Conservation (phyloP, 2,113 vertebrate species). For the Copsychus sechellarum region DNA sequence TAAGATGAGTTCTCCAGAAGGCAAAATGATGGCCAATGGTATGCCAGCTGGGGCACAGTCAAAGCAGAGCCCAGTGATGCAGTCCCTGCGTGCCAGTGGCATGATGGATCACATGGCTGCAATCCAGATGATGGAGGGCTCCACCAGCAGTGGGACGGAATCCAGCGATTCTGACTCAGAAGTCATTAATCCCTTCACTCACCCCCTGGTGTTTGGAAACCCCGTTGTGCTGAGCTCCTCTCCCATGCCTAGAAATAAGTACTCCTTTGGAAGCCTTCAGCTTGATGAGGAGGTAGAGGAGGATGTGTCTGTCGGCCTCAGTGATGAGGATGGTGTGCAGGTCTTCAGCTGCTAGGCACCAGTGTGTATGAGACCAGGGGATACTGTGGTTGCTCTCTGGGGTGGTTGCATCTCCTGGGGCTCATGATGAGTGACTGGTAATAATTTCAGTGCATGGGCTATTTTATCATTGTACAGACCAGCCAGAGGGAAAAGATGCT, state of each 20-base stretch:
- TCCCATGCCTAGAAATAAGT: conserved; percentile 76
- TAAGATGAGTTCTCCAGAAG: conserved; percentile 73
- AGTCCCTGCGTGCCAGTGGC: conserved; percentile 30
- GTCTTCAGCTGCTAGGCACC: conserved; percentile 77
- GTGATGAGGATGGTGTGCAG: conserved; percentile 78
- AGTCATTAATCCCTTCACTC: conserved; percentile 68
- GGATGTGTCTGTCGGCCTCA: conserved; percentile 75
- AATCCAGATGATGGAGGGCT: conserved; percentile 83
- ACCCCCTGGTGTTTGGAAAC: conserved; percentile 72
- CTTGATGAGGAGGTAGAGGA: conserved; percentile 81
- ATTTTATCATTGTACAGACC: background rate
- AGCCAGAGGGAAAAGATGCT: background rate
- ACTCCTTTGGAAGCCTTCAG: conserved; percentile 81
- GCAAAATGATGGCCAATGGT: conserved; percentile 83
- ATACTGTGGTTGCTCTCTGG: background rate
- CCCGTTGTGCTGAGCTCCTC: conserved; percentile 72
- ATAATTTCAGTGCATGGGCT: background rate
- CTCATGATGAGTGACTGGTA: background rate
- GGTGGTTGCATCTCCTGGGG: background rate
- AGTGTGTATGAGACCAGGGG: background rate
- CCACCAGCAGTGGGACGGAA: conserved; percentile 87
- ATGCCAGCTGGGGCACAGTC: conserved; percentile 65
- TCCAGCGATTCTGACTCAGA: conserved; percentile 91
- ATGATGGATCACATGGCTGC: conserved; percentile 61
- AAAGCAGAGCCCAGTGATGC: conserved; percentile 55